Evolutionary conservation across 2,113 vertebrate genomes (phyloP).

Genomic region (Petrocephalus zakoni): DNA sequence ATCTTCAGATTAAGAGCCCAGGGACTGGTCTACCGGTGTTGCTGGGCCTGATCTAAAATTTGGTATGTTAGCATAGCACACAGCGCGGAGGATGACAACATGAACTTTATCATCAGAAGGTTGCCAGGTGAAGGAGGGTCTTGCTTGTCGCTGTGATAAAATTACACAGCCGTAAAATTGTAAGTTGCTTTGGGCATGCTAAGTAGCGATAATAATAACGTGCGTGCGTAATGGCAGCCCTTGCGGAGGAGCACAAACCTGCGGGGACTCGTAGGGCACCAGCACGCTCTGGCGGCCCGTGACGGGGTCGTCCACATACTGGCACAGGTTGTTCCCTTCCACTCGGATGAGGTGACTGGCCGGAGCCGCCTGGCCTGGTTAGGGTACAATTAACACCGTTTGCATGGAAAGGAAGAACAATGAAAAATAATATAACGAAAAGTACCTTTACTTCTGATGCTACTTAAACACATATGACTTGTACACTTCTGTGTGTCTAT

Average conservation of each 20-base stretch:
- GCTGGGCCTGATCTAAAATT: neutral
- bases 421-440: neutral
- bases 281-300: slow-evolving; percentile 90
- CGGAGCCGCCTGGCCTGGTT: slow-evolving; percentile 81
- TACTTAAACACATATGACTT: neutral
- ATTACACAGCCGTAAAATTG: neutral
- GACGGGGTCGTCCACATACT: slow-evolving; percentile 90
- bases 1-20: neutral
- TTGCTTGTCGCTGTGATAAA: neutral
- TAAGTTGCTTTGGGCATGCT: neutral
- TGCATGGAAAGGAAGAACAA: neutral
- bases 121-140: neutral
- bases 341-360: slow-evolving; percentile 94
- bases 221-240: neutral
- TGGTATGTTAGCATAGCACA: neutral
- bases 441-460: neutral
- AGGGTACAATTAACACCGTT: neutral
- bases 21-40: neutral
- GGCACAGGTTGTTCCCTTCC: slow-evolving; percentile 87
- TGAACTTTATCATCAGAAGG: neutral
- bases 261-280: slow-evolving; percentile 87
- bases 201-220: neutral
- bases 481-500: no score
- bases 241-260: slow-evolving; percentile 64
- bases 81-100: neutral